Evolutionary conservation across 2,888 invertebrate species (phyloP).

Genomic region (Drymonia ruficornis): DNA sequence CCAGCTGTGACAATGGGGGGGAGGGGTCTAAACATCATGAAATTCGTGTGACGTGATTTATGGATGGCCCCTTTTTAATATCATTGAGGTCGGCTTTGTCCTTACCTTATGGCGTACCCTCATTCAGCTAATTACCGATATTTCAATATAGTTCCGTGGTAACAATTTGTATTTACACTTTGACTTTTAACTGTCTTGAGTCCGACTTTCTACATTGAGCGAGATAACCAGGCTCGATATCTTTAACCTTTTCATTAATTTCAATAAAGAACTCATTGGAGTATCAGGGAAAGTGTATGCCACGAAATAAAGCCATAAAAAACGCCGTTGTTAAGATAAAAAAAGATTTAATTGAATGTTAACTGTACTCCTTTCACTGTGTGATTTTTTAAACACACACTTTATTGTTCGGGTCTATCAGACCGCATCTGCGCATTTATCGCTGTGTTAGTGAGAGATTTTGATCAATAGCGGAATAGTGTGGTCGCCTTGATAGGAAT

Average conservation of each 20-base stretch:
- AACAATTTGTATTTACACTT: too few species aligned
- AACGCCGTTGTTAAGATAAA: slow-evolving; percentile 10
- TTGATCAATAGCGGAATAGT: slow-evolving; percentile 20
- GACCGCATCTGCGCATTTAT: slow-evolving; percentile 41
- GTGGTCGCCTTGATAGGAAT: slow-evolving; percentile 26
- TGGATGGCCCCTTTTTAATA: too few species aligned
- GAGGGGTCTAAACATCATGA: too few species aligned
- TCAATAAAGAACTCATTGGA: neutral
- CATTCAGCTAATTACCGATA: too few species aligned
- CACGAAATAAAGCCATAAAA: slow-evolving; percentile 1
- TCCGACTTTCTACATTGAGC: neutral
- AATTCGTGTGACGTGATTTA: too few species aligned
- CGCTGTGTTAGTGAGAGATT: slow-evolving; percentile 22
- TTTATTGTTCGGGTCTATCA: slow-evolving; percentile 44
- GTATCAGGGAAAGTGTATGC: neutral
- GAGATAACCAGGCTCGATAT: neutral
- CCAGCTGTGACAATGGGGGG: too few species aligned
- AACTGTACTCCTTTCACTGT: slow-evolving; percentile 44
- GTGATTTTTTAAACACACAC: slow-evolving; percentile 18
- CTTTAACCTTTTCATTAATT: neutral
- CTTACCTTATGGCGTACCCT: too few species aligned
- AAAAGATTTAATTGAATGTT: slow-evolving; percentile 39
- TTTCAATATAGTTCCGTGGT: too few species aligned
- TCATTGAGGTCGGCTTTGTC: too few species aligned
- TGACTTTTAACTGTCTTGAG: neutral